phyloP scores from a whole-genome alignment of 2,888 invertebrate genomes.

The Apotomis capreana region DNA sequence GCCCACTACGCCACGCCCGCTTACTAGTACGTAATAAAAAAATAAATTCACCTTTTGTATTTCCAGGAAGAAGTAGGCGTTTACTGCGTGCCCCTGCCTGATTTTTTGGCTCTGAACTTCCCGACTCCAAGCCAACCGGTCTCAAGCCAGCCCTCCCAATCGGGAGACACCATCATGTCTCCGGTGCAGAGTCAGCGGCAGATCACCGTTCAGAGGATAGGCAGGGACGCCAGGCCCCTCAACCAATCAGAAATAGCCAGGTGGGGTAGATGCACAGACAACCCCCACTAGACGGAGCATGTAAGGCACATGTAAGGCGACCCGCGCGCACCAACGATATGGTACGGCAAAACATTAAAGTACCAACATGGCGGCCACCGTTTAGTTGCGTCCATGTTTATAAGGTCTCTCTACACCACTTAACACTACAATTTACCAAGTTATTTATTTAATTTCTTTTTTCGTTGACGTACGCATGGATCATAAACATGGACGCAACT shows the following conservation, averaged over 20 bases:
- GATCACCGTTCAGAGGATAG: slow-evolving; percentile 83
- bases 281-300: too few species aligned
- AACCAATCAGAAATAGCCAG: slow-evolving; percentile 79
- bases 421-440: too few species aligned
- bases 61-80: slow-evolving; percentile 76
- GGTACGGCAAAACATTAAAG: too few species aligned
- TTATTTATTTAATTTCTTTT: too few species aligned
- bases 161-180: slow-evolving; percentile 50
- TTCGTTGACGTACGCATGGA: too few species aligned
- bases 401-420: too few species aligned
- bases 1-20: too few species aligned
- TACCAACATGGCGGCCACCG: too few species aligned
- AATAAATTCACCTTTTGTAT: not conserved
- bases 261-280: not conserved
- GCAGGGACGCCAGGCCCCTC: slow-evolving; percentile 82
- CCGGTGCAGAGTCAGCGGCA: slow-evolving; percentile 64
- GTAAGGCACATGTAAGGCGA: too few species aligned
- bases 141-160: slow-evolving; percentile 47
- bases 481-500: too few species aligned
- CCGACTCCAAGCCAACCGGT: slow-evolving; percentile 60
- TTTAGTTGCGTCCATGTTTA: too few species aligned
- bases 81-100: slow-evolving; percentile 74
- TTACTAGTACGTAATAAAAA: not conserved
- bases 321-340: too few species aligned
- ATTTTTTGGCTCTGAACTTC: slow-evolving; percentile 70